Conservation (phyloP, 2,113 vertebrate species). For the Cranoglanis bouderius region DNA sequence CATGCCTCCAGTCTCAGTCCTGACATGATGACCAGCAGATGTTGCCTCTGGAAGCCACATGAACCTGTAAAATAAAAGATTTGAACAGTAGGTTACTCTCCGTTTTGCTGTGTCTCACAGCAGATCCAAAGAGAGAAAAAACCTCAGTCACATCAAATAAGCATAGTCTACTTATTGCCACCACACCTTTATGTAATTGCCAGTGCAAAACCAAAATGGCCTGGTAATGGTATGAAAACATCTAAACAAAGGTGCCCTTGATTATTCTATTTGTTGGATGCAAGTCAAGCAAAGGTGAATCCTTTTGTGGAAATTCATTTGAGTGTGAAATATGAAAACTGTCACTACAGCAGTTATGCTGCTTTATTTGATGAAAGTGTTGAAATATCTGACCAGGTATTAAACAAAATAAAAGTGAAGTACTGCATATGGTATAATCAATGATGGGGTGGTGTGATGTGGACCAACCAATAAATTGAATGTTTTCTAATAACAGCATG, state of each 20-base stretch:
- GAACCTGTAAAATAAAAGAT: conserved; percentile 39
- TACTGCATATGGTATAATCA: neutral
- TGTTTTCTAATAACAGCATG: neutral
- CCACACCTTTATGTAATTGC: neutral
- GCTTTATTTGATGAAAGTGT: neutral
- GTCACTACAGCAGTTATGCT: neutral
- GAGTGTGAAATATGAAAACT: neutral
- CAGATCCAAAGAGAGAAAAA: neutral
- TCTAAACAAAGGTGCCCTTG: neutral
- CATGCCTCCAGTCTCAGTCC: conserved; percentile 50
- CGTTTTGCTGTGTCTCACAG: neutral
- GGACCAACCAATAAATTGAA: neutral
- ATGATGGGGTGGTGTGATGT: neutral
- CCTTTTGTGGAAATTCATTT: neutral
- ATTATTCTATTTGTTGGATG: neutral
- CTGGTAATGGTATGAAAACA: neutral
- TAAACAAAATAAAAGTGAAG: neutral
- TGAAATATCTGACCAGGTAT: neutral
- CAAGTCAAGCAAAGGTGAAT: neutral
- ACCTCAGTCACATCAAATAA: neutral
- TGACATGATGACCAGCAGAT: conserved; percentile 35
- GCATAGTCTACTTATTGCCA: neutral
- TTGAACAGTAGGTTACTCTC: conserved; percentile 26
- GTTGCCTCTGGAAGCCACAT: conserved; percentile 38
- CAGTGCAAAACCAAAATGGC: neutral